Conservation (phyloP, 2,113 vertebrate species). For the Prunella himalayana region DNA sequence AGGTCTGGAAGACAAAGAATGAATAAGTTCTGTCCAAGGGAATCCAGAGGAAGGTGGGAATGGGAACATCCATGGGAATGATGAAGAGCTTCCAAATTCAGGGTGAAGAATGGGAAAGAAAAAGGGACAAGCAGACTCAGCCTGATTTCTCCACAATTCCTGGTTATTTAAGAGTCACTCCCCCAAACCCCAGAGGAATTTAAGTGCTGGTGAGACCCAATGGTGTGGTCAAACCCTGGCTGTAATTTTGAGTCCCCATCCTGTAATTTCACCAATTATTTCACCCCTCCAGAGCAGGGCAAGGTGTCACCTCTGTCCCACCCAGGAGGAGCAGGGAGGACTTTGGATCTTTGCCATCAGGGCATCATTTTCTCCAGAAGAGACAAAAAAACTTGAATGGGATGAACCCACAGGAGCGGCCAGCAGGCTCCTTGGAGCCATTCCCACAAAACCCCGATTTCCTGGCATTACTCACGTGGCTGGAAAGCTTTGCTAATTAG, state of each 20-base stretch:
- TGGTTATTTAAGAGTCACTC: background rate
- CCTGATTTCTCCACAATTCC: background rate
- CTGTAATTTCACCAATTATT: background rate
- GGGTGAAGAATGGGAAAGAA: background rate
- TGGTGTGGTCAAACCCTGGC: accelerated
- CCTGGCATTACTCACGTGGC: background rate
- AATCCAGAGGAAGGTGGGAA: background rate
- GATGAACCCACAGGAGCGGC: background rate
- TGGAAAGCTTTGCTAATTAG: constrained; percentile 13
- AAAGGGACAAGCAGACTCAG: background rate
- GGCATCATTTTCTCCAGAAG: background rate
- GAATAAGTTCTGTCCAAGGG: background rate
- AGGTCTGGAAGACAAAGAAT: background rate
- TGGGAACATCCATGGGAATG: background rate
- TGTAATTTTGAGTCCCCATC: accelerated
- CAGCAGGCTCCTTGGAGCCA: background rate
- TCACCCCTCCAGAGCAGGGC: background rate
- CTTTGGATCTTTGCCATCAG: background rate
- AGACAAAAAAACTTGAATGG: background rate
- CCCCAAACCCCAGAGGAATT: background rate
- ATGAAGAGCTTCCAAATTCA: background rate
- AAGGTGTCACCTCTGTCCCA: background rate
- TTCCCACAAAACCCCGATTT: background rate
- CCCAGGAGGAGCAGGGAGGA: background rate
- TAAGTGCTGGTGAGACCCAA: background rate